Conservation (phyloP, 1,140 invertebrate species). For the Listronotus oregonensis region DNA sequence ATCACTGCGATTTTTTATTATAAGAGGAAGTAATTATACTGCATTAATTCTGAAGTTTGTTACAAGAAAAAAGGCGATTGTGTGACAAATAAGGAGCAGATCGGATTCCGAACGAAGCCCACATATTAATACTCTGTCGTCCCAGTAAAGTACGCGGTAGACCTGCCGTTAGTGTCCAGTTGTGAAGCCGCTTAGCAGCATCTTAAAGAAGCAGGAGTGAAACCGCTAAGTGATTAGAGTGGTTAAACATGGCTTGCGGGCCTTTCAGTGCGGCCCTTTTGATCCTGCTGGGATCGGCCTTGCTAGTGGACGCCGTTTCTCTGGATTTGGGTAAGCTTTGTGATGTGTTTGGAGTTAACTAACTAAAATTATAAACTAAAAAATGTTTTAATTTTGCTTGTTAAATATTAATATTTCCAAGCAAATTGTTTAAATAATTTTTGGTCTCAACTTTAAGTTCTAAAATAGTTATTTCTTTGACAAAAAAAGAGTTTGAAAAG, state of each 20-base stretch:
- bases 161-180: constrained; percentile 27
- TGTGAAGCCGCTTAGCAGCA: constrained; percentile 26
- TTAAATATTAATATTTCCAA: too few species aligned
- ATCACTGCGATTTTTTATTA: constrained; percentile 7
- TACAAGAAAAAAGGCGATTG: constrained; percentile 31
- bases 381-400: too few species aligned
- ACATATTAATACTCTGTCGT: constrained; percentile 36
- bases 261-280: constrained; percentile 17
- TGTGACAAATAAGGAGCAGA: constrained; percentile 42
- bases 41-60: constrained; percentile 13
- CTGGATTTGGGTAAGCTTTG: constrained; percentile 33
- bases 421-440: too few species aligned
- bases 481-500: too few species aligned
- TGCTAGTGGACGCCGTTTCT: constrained; percentile 33
- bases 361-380: too few species aligned
- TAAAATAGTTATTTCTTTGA: too few species aligned
- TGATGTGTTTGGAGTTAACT: too few species aligned
- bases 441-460: too few species aligned
- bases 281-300: constrained; percentile 17
- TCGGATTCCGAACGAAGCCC: constrained; percentile 36
- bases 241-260: constrained; percentile 31
- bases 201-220: constrained; percentile 12
- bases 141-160: constrained; percentile 34
- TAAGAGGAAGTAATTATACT: constrained; percentile 15
- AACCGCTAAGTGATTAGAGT: constrained; percentile 4